Evolutionary conservation across 2,888 invertebrate species (phyloP), one percentile per base, ranked within the genome.

Genomic region (Drosophila cyrtoloma): DNA sequence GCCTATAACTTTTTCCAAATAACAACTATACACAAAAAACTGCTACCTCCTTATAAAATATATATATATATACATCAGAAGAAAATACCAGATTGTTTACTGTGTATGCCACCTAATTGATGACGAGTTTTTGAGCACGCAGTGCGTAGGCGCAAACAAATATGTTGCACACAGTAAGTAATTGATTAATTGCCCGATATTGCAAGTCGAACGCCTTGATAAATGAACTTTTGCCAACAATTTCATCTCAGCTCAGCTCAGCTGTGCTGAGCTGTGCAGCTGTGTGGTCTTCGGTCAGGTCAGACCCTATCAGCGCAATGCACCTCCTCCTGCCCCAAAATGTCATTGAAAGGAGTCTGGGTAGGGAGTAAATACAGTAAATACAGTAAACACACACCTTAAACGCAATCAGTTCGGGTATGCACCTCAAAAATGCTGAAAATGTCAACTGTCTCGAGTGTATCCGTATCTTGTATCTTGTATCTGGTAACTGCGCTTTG

Each of bases 81-180:
- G 42, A n/a, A 12, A 28, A 7, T n/a, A 1, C 5, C n/a, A 30
- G 44, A 22, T 44, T 44, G 16, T 19, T 58, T 32, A 16, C 57
- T 2, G 57, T 58, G 57, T 22, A 22, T 47, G 64, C 66, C 79
- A 67, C 59, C 79, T 86, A 86, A 86, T 86, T 86, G 84, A 86
- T 84, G 84, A 72, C 81, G 70, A 56, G 60, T 67, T 66, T 60
- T 56, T 50, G 16, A 58, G 22, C 42, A 30, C 50, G 47, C 60
- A 70, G 44, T 75, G 84, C 73, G 89, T 85, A 81, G 89, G 89
- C 81, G 82, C 67, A 65, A 73, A 59, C 62, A 66, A 62, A 75
- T 77, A 82, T 73, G 82, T 81, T 74, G 70, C 75, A 76, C 75
- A 73, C 71, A 56, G 75, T 87, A 86, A 89, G 79, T 79, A 87